Evolutionary conservation across 64 coral and sea anemone species (phyloP).

Genomic region (Pachyseris speciosa): DNA sequence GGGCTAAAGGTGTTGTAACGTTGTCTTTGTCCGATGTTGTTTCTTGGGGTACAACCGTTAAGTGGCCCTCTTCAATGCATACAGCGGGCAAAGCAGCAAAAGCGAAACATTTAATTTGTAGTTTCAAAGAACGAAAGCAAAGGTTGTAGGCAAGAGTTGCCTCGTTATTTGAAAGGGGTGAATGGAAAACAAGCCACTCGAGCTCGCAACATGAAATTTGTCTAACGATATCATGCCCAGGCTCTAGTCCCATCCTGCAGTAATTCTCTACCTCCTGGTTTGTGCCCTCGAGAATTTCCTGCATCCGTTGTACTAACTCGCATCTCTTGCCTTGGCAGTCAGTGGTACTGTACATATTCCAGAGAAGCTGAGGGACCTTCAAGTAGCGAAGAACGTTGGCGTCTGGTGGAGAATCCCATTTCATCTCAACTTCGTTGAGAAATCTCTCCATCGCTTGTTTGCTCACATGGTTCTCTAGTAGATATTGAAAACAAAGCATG

Average conservation of each 20-base stretch:
- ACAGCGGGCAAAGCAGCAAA: not conserved
- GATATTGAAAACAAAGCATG: not conserved
- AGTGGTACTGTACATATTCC: not conserved
- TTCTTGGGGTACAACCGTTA: not conserved
- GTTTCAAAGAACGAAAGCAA: not conserved
- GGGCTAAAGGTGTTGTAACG: not conserved
- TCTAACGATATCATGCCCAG: not conserved
- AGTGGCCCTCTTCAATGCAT: not conserved
- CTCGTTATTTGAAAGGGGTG: not conserved
- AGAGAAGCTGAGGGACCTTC: conserved; percentile 12
- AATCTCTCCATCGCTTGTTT: not conserved
- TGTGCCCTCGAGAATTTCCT: not conserved
- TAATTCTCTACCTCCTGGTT: not conserved
- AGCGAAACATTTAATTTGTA: not conserved
- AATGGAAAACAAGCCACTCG: conserved; percentile 18
- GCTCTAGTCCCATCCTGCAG: not conserved
- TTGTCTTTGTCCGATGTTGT: not conserved
- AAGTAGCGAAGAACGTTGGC: not conserved
- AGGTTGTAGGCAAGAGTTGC: not conserved
- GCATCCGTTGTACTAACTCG: not conserved
- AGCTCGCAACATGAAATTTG: not conserved
- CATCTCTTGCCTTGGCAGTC: not conserved
- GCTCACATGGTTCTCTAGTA: not conserved
- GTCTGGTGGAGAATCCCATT: not conserved
- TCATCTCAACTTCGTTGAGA: not conserved